These are phyloP conservation scores for Benitochromis conjunctus DNA, from an alignment of 2,113 vertebrate genomes.

Conservation along the genomic window DNA sequence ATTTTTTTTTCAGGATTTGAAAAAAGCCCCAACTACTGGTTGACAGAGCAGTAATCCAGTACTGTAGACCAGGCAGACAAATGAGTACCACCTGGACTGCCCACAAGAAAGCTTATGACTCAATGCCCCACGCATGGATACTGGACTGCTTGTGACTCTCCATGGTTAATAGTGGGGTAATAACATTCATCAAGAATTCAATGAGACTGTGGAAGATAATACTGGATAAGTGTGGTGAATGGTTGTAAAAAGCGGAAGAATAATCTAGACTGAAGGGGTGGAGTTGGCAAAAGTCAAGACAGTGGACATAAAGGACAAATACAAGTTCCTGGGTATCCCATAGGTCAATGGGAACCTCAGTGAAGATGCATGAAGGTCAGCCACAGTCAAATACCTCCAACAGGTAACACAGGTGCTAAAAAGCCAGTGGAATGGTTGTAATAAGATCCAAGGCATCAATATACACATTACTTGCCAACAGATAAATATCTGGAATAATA, in stretches of 20 bases:
- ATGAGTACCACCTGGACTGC: background rate
- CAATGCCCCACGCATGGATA: background rate
- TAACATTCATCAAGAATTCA: background rate
- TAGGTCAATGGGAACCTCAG: background rate
- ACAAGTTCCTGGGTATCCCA: background rate
- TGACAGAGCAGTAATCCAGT: background rate
- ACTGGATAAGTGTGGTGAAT: background rate
- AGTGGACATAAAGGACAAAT: fast-evolving
- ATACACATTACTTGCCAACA: background rate
- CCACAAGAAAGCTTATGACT: background rate
- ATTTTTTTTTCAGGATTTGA: too few species aligned
- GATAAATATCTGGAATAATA: background rate
- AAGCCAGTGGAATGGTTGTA: background rate
- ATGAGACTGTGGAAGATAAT: background rate
- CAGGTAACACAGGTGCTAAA: background rate
- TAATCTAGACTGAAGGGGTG: background rate
- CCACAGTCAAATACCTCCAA: background rate
- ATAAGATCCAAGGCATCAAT: background rate
- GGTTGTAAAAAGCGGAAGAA: background rate
- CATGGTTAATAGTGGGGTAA: background rate
- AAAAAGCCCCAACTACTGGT: background rate
- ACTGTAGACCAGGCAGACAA: background rate
- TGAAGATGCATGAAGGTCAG: background rate
- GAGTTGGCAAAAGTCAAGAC: fast-evolving
- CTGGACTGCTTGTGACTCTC: background rate